These are phyloP conservation scores for Entomobrya proxima DNA, from an alignment of 2,888 invertebrate genomes.

Conservation along the genomic window DNA sequence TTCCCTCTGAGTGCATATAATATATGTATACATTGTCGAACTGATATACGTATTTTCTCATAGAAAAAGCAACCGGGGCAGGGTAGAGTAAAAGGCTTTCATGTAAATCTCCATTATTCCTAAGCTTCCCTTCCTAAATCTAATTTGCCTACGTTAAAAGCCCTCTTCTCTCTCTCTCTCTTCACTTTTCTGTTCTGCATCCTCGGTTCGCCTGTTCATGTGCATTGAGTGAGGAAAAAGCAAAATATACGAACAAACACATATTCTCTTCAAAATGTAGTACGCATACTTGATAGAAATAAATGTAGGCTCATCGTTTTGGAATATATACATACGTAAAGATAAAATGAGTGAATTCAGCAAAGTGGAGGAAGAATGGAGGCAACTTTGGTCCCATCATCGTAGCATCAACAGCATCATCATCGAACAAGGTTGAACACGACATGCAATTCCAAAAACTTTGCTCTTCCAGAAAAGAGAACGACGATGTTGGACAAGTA, in stretches of 20 bases:
- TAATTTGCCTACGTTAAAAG: slow-evolving; percentile 77
- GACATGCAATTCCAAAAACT: slow-evolving; percentile 63
- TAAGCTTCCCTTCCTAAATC: slow-evolving; percentile 77
- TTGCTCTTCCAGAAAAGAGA: slow-evolving; percentile 42
- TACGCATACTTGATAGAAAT: neutral
- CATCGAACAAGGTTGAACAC: slow-evolving; percentile 61
- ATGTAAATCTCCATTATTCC: slow-evolving; percentile 77
- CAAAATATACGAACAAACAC: slow-evolving; percentile 46
- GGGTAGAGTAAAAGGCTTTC: slow-evolving; percentile 76
- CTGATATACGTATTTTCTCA: slow-evolving; percentile 66
- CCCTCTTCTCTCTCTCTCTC: slow-evolving; percentile 73
- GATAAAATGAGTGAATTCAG: slow-evolving; percentile 66
- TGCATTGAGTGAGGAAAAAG: slow-evolving; percentile 65
- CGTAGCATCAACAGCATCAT: slow-evolving; percentile 56
- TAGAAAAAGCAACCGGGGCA: slow-evolving; percentile 57
- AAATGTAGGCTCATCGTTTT: neutral
- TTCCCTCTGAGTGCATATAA: slow-evolving; percentile 38
- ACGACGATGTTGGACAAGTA: slow-evolving; percentile 17
- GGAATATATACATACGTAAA: slow-evolving; percentile 32
- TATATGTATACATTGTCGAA: slow-evolving; percentile 16
- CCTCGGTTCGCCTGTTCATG: slow-evolving; percentile 67
- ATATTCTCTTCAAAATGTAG: neutral
- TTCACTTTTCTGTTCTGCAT: slow-evolving; percentile 67
- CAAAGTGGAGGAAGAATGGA: slow-evolving; percentile 55
- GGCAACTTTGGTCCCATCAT: slow-evolving; percentile 64